These are phyloP conservation scores for Dicycla oo DNA, from an alignment of 2,888 invertebrate species.

Conservation along the genomic window DNA sequence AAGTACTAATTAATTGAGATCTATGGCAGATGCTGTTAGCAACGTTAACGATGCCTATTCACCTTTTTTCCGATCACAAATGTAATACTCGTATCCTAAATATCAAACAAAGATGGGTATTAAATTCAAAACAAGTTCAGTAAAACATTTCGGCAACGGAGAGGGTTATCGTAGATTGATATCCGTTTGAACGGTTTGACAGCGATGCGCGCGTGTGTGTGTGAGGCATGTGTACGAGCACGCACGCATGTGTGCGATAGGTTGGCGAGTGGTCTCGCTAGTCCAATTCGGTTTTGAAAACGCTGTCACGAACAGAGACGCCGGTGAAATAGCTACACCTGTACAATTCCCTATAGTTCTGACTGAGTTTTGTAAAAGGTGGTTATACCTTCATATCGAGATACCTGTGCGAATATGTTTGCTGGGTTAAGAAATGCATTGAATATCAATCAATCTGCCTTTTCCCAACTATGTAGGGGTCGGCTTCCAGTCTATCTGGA, in stretches of 20 bases:
- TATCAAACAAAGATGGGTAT: neutral
- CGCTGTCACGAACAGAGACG: constrained; percentile 35
- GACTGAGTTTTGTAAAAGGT: neutral
- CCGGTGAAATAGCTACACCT: constrained; percentile 1
- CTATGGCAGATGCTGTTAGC: no score
- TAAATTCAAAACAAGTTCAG: constrained; percentile 6
- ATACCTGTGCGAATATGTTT: neutral
- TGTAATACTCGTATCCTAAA: neutral
- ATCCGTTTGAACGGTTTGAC: constrained; percentile 15
- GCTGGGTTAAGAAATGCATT: constrained; percentile 3
- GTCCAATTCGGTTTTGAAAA: constrained; percentile 11
- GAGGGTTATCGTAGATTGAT: constrained; percentile 9
- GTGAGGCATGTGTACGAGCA: no score
- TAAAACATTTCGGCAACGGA: constrained; percentile 10
- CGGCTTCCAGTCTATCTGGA: no score
- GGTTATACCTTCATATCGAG: neutral
- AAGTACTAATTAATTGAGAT: neutral
- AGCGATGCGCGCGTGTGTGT: neutral
- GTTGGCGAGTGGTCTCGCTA: constrained; percentile 3
- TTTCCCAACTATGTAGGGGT: no score
- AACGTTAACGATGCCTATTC: no score
- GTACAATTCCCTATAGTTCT: neutral
- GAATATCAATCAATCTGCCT: no score
- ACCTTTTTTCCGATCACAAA: neutral
- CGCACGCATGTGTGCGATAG: neutral